Percentiles rank a stretch among this genome's conserved stretches.
These are phyloP conservation scores for Triops cancriformis DNA, from an alignment of 1,140 invertebrate genomes.

Conservation along the genomic window DNA sequence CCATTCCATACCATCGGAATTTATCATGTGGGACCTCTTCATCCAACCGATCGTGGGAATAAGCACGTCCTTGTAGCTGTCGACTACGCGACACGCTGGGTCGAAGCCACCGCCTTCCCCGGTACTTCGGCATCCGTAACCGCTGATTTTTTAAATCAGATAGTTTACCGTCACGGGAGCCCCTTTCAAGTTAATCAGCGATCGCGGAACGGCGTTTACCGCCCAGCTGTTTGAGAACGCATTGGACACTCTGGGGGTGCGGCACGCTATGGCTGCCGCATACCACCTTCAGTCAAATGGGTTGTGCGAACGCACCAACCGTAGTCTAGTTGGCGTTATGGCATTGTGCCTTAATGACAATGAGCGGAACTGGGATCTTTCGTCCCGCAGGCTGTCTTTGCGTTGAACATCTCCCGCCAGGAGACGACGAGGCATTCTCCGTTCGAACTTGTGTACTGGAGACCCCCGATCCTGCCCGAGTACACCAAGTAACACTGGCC, in stretches of 20 bases:
- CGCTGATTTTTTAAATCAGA: slow-evolving; percentile 1
- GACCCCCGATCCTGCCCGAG: too few species aligned
- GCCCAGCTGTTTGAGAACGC: neutral
- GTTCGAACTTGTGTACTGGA: too few species aligned
- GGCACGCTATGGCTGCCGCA: too few species aligned
- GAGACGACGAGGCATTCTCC: too few species aligned
- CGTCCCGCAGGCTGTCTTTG: too few species aligned
- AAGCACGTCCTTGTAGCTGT: slow-evolving; percentile 6
- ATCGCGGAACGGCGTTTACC: slow-evolving; percentile 15
- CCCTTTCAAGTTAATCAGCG: neutral
- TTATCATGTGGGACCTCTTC: slow-evolving; percentile 18
- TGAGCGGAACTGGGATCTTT: too few species aligned
- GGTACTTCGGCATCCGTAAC: too few species aligned
- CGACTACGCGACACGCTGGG: slow-evolving; percentile 15
- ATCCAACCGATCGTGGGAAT: neutral
- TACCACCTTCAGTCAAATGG: too few species aligned
- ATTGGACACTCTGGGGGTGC: neutral
- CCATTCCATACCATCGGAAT: slow-evolving; percentile 20
- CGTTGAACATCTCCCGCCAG: too few species aligned
- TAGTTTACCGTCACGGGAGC: slow-evolving; percentile 19
- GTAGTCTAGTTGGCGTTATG: too few species aligned
- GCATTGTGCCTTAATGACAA: too few species aligned
- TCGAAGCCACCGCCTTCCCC: slow-evolving; percentile 16
- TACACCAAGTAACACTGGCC: neutral
- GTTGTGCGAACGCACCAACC: neutral